Percentiles rank a stretch among this genome's conserved stretches.
Conservation (phyloP, 2,797 vertebrate genomes). For the Clamator glandarius region DNA sequence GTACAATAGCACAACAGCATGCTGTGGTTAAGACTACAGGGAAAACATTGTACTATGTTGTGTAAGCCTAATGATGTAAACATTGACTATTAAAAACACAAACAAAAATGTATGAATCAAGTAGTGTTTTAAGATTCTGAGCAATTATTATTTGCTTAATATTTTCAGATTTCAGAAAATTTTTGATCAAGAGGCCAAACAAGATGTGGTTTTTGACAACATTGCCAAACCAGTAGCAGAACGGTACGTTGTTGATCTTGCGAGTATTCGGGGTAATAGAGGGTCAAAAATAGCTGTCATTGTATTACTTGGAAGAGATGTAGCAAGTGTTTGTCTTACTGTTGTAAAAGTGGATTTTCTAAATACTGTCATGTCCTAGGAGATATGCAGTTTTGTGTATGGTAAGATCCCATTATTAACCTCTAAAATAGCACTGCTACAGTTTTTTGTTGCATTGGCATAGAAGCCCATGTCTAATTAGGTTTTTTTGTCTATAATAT, state of each 20-base stretch:
- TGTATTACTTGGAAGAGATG: background rate
- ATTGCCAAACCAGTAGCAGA: conserved; percentile 95
- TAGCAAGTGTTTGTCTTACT: background rate
- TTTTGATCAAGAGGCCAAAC: conserved; percentile 90
- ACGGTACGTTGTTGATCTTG: conserved; percentile 82
- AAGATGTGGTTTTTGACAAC: conserved; percentile 92
- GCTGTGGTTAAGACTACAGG: conserved; percentile 70
- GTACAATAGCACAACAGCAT: conserved; percentile 63
- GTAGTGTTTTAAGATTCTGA: conserved; percentile 61
- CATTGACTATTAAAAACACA: conserved; percentile 54
- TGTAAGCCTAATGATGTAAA: conserved; percentile 76
- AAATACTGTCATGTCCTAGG: background rate
- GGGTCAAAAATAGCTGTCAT: background rate
- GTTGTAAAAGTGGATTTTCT: background rate
- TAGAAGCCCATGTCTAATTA: background rate
- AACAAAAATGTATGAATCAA: conserved; percentile 68
- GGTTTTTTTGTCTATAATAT: background rate
- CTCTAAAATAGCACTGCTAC: background rate
- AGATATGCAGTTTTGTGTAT: background rate
- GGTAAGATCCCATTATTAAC: background rate
- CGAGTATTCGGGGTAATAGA: background rate
- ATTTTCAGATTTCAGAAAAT: conserved; percentile 92
- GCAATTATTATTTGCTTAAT: conserved; percentile 65
- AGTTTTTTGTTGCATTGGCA: background rate
- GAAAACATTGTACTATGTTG: conserved; percentile 77